These are phyloP conservation scores for Pristionchus entomophagus DNA, from an alignment of 2,888 invertebrate genomes.

Conservation along the genomic window DNA sequence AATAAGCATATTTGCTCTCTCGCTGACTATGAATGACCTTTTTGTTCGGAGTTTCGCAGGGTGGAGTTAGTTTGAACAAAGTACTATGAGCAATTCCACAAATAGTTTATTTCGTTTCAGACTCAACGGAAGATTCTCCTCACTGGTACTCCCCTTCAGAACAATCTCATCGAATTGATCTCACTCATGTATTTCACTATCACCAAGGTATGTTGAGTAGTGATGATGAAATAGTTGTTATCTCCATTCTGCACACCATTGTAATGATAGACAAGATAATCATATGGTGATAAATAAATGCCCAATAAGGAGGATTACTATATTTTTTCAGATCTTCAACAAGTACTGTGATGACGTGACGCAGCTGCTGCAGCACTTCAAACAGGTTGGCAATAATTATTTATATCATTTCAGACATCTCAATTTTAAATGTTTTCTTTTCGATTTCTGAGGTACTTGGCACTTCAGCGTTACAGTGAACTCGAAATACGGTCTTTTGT, in stretches of 20 bases:
- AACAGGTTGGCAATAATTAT: slow-evolving; percentile 52
- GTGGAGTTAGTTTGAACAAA: background rate
- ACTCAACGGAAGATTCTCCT: slow-evolving; percentile 83
- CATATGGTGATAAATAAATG: too few relatives aligned
- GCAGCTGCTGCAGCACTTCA: slow-evolving; percentile 68
- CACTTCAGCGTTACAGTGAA: too few relatives aligned
- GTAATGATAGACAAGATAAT: too few relatives aligned
- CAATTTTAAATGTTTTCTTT: too few relatives aligned
- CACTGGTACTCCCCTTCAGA: slow-evolving; percentile 96
- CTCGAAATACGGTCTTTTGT: too few relatives aligned
- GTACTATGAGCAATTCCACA: background rate
- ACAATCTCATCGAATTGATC: slow-evolving; percentile 94
- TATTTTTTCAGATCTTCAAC: slow-evolving; percentile 54
- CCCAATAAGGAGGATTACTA: too few relatives aligned
- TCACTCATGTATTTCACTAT: slow-evolving; percentile 93
- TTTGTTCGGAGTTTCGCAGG: background rate
- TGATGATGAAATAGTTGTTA: background rate
- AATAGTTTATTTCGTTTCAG: background rate
- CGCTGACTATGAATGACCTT: too few relatives aligned
- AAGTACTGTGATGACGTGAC: slow-evolving; percentile 68
- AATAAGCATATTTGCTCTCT: too few relatives aligned
- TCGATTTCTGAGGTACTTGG: too few relatives aligned
- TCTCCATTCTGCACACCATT: too few relatives aligned
- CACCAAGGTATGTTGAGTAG: slow-evolving; percentile 86
- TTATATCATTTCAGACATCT: background rate